Conservation (phyloP, 2,888 invertebrate species). For the Melanostoma scalare region DNA sequence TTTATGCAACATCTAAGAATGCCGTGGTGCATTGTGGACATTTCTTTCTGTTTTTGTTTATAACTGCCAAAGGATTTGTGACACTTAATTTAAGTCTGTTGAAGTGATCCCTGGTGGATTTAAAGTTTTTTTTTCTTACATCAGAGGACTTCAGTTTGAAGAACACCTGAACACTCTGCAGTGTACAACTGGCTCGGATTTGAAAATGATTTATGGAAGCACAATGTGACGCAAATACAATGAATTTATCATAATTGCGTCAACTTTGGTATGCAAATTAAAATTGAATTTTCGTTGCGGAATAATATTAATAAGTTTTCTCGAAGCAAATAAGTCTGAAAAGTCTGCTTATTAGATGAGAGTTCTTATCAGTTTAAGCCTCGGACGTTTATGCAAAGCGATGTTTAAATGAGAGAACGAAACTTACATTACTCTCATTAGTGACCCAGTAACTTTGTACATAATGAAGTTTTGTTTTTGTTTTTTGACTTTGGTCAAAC, state of each 20-base stretch:
- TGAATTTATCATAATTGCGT: conserved; percentile 27
- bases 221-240: conserved; percentile 12
- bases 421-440: too few species aligned
- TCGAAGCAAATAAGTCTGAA: background rate
- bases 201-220: conserved; percentile 29
- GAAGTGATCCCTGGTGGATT: conserved; percentile 12
- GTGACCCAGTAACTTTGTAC: too few species aligned
- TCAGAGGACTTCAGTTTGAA: conserved; percentile 2
- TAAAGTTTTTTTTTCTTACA: background rate
- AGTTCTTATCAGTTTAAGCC: background rate
- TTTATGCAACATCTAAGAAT: conserved; percentile 20
- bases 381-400: too few species aligned
- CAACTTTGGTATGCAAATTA: conserved; percentile 13
- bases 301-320: conserved; percentile 18
- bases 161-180: conserved; percentile 23
- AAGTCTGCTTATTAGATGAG: conserved; percentile 3
- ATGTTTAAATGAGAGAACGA: too few species aligned
- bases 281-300: conserved; percentile 14
- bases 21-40: too few species aligned
- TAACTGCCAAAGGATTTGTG: background rate
- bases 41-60: too few species aligned
- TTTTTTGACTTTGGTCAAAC: too few species aligned
- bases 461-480: too few species aligned
- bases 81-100: background rate
- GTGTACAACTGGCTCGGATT: background rate